Base-by-base conservation (phyloP, 1,140 invertebrate species). In the Acromyrmex echinatior region DNA sequence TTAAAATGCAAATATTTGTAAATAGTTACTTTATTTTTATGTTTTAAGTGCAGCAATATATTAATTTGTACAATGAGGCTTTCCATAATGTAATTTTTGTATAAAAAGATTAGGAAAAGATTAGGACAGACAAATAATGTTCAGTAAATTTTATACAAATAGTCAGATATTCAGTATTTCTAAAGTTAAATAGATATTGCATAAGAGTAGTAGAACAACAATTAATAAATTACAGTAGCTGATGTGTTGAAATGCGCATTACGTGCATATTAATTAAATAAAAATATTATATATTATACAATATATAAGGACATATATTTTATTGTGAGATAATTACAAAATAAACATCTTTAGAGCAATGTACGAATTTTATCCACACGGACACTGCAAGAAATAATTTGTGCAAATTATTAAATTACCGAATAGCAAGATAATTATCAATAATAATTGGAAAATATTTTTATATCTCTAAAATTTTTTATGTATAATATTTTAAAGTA, bases 1-100 rank as follows among this genome's bases (percentile, higher is more conserved):
- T 81, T 58, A 1, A 39, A 81, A 39, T 14, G 65, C 10, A 58
- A 60, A 81, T 80, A 39, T 74, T 74, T 74, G 7, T 63, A 18
- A 25, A 78, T 14, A 35, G 3, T 49, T 58, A 45, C 25, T 45
- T 28, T 16, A 5, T 58, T 35, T 71, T n/a, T 3, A 73, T 45
- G 12, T 14, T 65, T 79, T 14, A 79, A 79, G 10, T 9, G 21
- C 7, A 76, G 39, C 6, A 31, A 14, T 6, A 10, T n/a, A 25
- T 45, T 45, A 58, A 71, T 45, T 35, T 71, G 16, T 21, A 5
- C 28, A 39, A 71, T 25, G 10, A 2, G 21, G 25, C 2, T 5
- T 28, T 45, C 14, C 16, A 16, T n/a, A 16, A 66, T 7, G n/a
- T 53, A 68, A 16, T 35, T 39, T 80, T 49, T 62, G 4, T 60